Percentiles rank a stretch among this genome's conserved stretches.
Evolutionary conservation across 2,888 invertebrate genomes (phyloP).

Genomic region (Dione vanillae): DNA sequence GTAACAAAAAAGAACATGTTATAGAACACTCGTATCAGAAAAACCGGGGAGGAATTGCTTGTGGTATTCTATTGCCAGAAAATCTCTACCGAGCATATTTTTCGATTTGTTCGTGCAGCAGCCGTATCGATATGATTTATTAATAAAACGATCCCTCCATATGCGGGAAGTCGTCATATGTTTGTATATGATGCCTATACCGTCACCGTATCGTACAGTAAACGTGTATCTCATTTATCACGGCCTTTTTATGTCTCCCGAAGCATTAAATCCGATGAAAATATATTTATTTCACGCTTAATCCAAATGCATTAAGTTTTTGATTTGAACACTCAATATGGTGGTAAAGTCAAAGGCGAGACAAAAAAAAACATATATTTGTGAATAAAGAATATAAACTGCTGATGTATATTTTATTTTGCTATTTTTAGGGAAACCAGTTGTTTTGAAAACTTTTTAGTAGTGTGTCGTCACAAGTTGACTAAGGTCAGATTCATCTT

Average conservation of each 20-base stretch:
- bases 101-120: conserved; percentile 61
- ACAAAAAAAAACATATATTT: not conserved
- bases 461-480: too few relatives aligned
- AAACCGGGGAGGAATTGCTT: conserved; percentile 38
- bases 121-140: conserved; percentile 64
- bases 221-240: conserved; percentile 56
- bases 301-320: conserved; percentile 1
- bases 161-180: conserved; percentile 22
- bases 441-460: too few relatives aligned
- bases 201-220: conserved; percentile 44
- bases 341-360: not conserved
- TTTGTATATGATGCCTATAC: conserved; percentile 21
- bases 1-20: conserved; percentile 36
- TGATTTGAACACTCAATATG: not conserved
- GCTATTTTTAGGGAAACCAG: too few relatives aligned
- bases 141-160: conserved; percentile 52
- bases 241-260: conserved; percentile 56
- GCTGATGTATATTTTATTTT: not conserved
- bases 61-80: conserved; percentile 54
- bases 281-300: conserved; percentile 24
- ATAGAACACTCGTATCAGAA: conserved; percentile 37
- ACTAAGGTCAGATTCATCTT: too few relatives aligned
- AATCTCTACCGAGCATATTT: conserved; percentile 67
- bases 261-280: conserved; percentile 52
- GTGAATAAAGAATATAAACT: not conserved